Evolutionary conservation across 2,888 invertebrate genomes (phyloP), one percentile per base, ranked within the genome.

Genomic region (Miltochrista miniata): DNA sequence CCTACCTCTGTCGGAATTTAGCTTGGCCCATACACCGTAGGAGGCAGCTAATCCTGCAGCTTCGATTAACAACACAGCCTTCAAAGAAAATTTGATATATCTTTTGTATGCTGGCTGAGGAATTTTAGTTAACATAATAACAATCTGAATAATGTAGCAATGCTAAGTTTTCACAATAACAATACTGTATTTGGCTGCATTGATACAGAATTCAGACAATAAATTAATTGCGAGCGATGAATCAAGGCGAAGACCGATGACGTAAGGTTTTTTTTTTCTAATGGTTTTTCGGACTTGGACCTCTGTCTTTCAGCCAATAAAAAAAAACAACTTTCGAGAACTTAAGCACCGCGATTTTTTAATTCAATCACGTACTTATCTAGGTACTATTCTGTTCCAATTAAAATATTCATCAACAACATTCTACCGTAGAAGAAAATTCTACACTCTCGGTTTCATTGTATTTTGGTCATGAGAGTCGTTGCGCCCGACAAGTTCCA

Each of bases 1-100:
- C 89, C 84, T 83, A 95, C 96, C 95, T 92, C 94, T 92, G 70
- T 94, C 93, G 44, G 93, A 93, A 76, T 95, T 96, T 79, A 96
- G 91, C 84, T 93, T 93, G 76, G 92, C 87, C 93, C 95, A 96
- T 66, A 94, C 72, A 55, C 88, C 91, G 85, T 95, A 96, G 29
- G 93, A 92, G 42, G 83, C 93, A 39, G 92, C 89, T 74, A 95
- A 92, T 24, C 90, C 87, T 48, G 92, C 64, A 12, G 92, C 91
- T 88, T 96, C 96, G 8, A 90, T 72, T 41, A 93, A 76, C 69
- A 96, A 86, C 24, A 95, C 64, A 45, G 88, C 75, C 78, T 93
- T 93, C 30, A 93, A 90, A 64, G 93, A 88, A 62, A 81, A 81
- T 72, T 90, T 92, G 40, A 94, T 68, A 58, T 89, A 85, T 80